A percentile compares a stretch with the other conserved stretches of the same genome.
phyloP scores from a whole-genome alignment of 2,888 invertebrate species.

The Drosophila nr. medialis region DNA sequence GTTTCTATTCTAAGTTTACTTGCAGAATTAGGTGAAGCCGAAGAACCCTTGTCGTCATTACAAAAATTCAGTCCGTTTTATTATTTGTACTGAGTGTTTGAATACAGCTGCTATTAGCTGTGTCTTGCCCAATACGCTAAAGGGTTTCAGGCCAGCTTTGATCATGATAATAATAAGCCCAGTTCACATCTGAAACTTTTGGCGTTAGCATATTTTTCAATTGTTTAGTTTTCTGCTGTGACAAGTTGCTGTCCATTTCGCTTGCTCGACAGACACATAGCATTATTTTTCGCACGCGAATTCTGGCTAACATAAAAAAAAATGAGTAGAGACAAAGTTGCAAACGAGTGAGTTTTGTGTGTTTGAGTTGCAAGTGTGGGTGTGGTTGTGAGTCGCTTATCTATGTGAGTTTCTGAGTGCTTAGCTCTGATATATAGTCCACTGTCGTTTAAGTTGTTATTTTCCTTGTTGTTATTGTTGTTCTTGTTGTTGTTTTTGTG shows the following conservation, averaged over 20 bases:
- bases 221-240: conserved; percentile 3
- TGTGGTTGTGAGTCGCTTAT: conserved; percentile 23
- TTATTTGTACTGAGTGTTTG: neutral
- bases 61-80: neutral
- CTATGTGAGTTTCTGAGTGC: conserved; percentile 58
- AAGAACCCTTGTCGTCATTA: no score
- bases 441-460: conserved; percentile 37
- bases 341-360: conserved; percentile 24
- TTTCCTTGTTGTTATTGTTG: conserved; percentile 19
- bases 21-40: no score
- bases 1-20: no score
- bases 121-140: neutral
- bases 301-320: conserved; percentile 26
- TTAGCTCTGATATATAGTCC: conserved; percentile 75
- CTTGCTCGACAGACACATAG: neutral
- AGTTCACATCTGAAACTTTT: conserved; percentile 10
- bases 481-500: conserved; percentile 61
- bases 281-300: conserved; percentile 28
- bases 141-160: conserved; percentile 1
- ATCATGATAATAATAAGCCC: conserved; percentile 10
- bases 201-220: conserved; percentile 13
- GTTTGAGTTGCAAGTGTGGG: conserved; percentile 3
- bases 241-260: conserved; percentile 24
- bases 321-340: conserved; percentile 11
- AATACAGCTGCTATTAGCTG: conserved; percentile 47